Percentiles rank a stretch among this genome's conserved stretches.
phyloP scores from a whole-genome alignment of 2,797 vertebrate species.

The Anguilla anguilla region DNA sequence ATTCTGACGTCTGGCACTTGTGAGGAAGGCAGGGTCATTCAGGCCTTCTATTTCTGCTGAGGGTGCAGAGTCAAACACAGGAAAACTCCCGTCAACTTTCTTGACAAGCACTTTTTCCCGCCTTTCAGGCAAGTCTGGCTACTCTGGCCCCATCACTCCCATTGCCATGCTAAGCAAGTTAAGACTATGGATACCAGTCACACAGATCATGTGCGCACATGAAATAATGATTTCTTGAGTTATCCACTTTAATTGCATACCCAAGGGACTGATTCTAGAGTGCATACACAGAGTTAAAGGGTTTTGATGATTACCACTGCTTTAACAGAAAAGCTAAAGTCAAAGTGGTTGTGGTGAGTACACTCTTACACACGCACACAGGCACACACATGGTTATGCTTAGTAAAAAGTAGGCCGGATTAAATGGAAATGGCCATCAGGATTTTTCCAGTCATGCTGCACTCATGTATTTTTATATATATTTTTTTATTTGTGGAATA shows the following conservation, averaged over 20 bases:
- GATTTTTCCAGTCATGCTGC: not conserved
- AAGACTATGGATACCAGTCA: not conserved
- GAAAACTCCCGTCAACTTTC: slow-evolving; percentile 27
- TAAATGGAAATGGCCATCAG: not conserved
- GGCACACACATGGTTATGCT: not conserved
- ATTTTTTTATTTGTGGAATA: not conserved
- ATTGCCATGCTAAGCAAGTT: not conserved
- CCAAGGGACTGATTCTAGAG: not conserved
- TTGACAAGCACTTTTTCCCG: slow-evolving; percentile 15
- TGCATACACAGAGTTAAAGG: not conserved
- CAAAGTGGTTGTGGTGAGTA: not conserved
- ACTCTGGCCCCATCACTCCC: not conserved
- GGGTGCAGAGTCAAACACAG: slow-evolving; percentile 31
- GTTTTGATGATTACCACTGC: not conserved
- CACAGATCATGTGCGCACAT: not conserved
- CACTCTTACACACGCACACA: not conserved
- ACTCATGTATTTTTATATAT: not conserved
- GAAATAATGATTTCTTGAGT: not conserved
- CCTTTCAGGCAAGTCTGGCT: not conserved
- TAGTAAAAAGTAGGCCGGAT: not conserved
- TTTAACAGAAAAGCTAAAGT: not conserved
- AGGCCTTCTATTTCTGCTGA: slow-evolving; percentile 36
- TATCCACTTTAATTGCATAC: not conserved
- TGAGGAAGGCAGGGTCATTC: slow-evolving; percentile 18
- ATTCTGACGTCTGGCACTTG: slow-evolving; percentile 29